Conservation (phyloP, 2,113 vertebrate genomes). For the Cathartes aura region DNA sequence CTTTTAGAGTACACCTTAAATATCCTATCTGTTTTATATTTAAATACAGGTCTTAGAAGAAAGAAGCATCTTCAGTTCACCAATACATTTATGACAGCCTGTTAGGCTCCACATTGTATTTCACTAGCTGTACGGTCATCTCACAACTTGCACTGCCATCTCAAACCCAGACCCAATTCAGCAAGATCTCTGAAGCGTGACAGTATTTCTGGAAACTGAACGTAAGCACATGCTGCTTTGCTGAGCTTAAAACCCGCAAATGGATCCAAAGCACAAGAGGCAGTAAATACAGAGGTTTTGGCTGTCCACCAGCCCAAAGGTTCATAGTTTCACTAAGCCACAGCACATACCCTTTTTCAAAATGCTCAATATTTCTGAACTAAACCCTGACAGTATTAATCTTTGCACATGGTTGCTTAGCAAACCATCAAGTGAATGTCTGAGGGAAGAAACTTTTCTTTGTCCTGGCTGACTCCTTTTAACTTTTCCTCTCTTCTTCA, state of each 20-base stretch:
- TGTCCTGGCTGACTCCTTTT: neutral
- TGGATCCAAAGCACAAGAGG: neutral
- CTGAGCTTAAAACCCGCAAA: neutral
- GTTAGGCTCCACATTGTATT: neutral
- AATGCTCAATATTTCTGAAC: neutral
- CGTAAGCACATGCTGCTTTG: neutral
- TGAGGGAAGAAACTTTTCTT: neutral
- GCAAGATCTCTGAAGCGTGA: rapidly evolving
- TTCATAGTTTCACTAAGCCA: neutral
- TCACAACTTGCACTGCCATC: neutral
- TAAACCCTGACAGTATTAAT: neutral
- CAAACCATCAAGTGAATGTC: neutral
- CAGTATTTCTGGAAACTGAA: neutral
- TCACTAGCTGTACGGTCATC: neutral
- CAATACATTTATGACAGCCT: neutral
- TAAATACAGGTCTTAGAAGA: neutral
- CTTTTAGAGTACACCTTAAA: neutral
- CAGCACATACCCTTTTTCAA: neutral
- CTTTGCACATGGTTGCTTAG: neutral
- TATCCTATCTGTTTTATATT: neutral
- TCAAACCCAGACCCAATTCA: neutral
- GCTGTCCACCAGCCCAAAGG: neutral
- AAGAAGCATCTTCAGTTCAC: neutral
- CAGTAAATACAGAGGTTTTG: neutral
- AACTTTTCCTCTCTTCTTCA: neutral